Evolutionary conservation across 2,888 invertebrate species (phyloP), one percentile per base, ranked within the genome.

Genomic region (Proisotoma minuta): DNA sequence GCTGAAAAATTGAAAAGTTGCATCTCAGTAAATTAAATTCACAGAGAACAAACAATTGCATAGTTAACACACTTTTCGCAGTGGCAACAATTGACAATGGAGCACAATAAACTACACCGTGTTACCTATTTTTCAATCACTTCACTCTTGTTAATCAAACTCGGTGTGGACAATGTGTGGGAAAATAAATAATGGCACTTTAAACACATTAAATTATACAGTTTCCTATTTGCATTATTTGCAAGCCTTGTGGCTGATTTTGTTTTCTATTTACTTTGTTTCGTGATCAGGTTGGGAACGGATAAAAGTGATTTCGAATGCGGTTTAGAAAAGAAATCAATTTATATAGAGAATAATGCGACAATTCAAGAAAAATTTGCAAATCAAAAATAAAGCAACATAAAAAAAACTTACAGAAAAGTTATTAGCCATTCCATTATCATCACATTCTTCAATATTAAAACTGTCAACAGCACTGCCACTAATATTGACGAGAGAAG

Each of bases 391-490:
- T 15, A 8, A 43, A 43, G 10, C 43, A 43, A 43, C 15, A 43
- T n/a, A 24, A 28, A 52, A 8, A 8, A 28, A 20, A 52, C 52
- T 52, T 28, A 52, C 52, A 52, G 52, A 52, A 52, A 52, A 52
- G 28, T 20, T 52, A 26, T 28, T 52, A 20, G 28, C 52, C 5
- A 28, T 26, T 28, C 52, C 52, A 20, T 52, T 52, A 52, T 52
- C 52, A 52, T 52, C 52, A 52, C 52, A 52, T 26, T 28, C 52
- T 20, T 52, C 52, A 52, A 28, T 26, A 52, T 18, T 3, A 28
- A 50, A 50, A 22, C 23, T 24, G 26, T 50, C 50, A 47, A 47
- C 47, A 47, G 34, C 8, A 47, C 20, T 47, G 5, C 47, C 47
- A n/a, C n/a, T n/a, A 8, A 10, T 47, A 5, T 18, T 50, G 24